Conservation (phyloP, 2,888 invertebrate genomes). For the Diarsia dahlii region DNA sequence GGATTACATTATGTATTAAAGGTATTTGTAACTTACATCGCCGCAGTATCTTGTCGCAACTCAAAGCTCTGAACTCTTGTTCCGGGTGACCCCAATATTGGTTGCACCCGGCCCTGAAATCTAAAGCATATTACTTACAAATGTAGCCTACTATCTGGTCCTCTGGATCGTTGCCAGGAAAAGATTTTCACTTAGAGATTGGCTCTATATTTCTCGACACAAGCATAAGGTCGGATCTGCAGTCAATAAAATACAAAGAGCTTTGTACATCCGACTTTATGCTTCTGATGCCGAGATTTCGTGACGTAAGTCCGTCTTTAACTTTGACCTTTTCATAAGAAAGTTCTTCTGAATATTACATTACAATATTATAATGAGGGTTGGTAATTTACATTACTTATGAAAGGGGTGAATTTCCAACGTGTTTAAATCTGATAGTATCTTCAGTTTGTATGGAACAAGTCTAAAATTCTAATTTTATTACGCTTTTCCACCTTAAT, state of each 20-base stretch:
- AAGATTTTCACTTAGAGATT: slow-evolving; percentile 14
- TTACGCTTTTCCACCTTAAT: neutral
- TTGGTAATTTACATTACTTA: neutral
- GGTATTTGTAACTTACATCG: slow-evolving; percentile 78
- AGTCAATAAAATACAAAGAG: no score
- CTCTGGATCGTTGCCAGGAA: slow-evolving; percentile 39
- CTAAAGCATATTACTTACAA: slow-evolving; percentile 67
- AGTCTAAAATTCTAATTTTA: neutral
- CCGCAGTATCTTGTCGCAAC: slow-evolving; percentile 80
- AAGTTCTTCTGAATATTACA: slow-evolving; percentile 1
- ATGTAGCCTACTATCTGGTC: slow-evolving; percentile 3
- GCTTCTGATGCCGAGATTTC: no score
- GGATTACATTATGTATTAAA: no score
- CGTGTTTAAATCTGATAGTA: neutral
- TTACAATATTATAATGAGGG: neutral
- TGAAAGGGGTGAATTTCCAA: neutral
- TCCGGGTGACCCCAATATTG: slow-evolving; percentile 87
- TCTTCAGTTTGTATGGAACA: neutral
- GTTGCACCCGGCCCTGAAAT: slow-evolving; percentile 88
- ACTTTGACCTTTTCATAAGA: slow-evolving; percentile 17
- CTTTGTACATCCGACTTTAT: no score
- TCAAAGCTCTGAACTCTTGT: slow-evolving; percentile 82
- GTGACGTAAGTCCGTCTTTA: neutral
- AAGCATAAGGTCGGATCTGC: no score
- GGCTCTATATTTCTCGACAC: neutral